These are phyloP conservation scores for Eupsilia transversa DNA, from an alignment of 2,888 invertebrate genomes.

Conservation along the genomic window DNA sequence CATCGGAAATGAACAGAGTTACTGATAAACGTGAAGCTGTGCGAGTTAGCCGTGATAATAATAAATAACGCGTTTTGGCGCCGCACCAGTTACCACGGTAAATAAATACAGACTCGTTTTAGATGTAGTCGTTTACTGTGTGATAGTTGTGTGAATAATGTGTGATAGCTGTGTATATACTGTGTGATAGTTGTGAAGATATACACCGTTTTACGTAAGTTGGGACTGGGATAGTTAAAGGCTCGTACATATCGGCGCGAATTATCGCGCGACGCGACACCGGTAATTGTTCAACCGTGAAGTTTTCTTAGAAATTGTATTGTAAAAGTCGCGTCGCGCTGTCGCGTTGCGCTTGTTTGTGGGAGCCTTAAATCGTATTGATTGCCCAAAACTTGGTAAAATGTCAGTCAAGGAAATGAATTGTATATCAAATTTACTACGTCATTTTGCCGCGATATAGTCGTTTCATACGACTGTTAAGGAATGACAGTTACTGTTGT, in stretches of 20 bases:
- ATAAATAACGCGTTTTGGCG: conserved; percentile 64
- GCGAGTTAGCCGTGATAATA: conserved; percentile 44
- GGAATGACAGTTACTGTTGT: not conserved
- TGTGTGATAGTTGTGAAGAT: not conserved
- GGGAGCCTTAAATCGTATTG: not conserved
- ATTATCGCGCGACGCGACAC: no score
- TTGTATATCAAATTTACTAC: not conserved
- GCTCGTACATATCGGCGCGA: no score
- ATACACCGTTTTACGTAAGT: not conserved
- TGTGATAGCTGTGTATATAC: not conserved
- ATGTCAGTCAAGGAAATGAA: not conserved
- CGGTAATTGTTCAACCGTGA: no score
- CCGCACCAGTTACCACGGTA: conserved; percentile 22
- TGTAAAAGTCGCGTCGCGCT: no score
- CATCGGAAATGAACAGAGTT: conserved; percentile 39
- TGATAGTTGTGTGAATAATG: not conserved
- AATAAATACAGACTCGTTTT: conserved; percentile 44
- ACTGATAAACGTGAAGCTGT: conserved; percentile 32
- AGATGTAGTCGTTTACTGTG: conserved; percentile 6
- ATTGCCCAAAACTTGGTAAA: not conserved
- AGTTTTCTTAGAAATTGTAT: no score
- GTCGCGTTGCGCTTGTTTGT: no score
- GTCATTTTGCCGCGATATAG: not conserved
- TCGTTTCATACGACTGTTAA: not conserved
- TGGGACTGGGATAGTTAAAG: not conserved